Base-by-base conservation (phyloP, 2,888 invertebrate species). In the Hirtodrosophila cameraria region DNA sequence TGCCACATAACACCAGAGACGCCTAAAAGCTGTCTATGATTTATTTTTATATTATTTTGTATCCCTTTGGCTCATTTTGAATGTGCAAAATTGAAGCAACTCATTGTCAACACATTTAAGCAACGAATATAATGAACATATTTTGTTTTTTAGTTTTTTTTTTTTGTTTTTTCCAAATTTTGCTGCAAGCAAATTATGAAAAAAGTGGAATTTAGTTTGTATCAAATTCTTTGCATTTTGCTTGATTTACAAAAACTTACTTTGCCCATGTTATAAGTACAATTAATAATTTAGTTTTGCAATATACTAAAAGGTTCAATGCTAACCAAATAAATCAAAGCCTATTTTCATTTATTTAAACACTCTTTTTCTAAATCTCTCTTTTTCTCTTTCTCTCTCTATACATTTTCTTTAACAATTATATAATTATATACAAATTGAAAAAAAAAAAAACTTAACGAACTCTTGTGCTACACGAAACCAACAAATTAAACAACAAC, bases 191-290 rank as follows among this genome's bases (percentile, higher is more conserved):
- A 33, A 62, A 42, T 61, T 33, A 43, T 25, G n/a, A 43, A n/a
- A 16, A 43, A 0, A 11, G 36, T 31, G 31, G 31, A 25, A 57
- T 74, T 73, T 62, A 53, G 62, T 80, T 66, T 20, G 39, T 60
- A 59, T 9, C 35, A 50, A 54, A 64, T 74, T 31, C 36, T 58
- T 63, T 85, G 85, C 85, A 85, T 85, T 81, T 68, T 79, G 86
- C 85, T 78, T 84, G 66, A 66, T 79, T 78, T 72, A 54, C 36
- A 4, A 41, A 35, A n/a, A n/a, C 13, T 38, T 55, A 25, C 55
- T 30, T 36, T 65, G 31, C 43, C 39, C 54, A 69, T 45, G 25
- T 46, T 36, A 48, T 41, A 42, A 23, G 15, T 35, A 28, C 27
- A 42, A 45, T 30, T 31, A 31, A 60, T 45, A 50, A 36, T 45